Percentiles rank a stretch among this genome's conserved stretches.
Conservation (phyloP, 1,140 invertebrate genomes). For the Euwallacea fornicatus region DNA sequence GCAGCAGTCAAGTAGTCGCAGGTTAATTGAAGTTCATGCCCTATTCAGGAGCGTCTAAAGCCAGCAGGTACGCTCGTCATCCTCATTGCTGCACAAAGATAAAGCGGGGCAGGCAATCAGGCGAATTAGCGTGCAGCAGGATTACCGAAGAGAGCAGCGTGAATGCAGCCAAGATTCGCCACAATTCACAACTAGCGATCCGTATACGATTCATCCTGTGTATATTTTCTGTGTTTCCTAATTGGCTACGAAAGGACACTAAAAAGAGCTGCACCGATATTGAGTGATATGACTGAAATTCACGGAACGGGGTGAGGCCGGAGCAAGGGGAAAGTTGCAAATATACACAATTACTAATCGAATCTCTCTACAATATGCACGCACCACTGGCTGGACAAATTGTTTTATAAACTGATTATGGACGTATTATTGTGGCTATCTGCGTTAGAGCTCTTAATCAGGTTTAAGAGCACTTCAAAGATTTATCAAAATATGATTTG, state of each 20-base stretch:
- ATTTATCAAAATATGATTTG: slow-evolving; percentile 2
- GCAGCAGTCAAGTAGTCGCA: slow-evolving; percentile 36
- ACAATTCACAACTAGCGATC: slow-evolving; percentile 45
- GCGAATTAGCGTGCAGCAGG: slow-evolving; percentile 49
- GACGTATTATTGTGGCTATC: slow-evolving; percentile 50
- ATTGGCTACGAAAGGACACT: slow-evolving; percentile 40
- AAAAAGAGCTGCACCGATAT: too few relatives aligned
- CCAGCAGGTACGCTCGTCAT: slow-evolving; percentile 48
- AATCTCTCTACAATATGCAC: slow-evolving; percentile 53
- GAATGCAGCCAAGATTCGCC: slow-evolving; percentile 41
- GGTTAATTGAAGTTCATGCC: slow-evolving; percentile 52
- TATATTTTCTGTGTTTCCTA: slow-evolving; percentile 38
- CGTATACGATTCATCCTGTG: slow-evolving; percentile 35
- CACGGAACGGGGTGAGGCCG: too few relatives aligned
- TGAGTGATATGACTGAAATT: too few relatives aligned
- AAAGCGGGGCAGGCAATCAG: slow-evolving; percentile 52
- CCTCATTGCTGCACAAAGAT: slow-evolving; percentile 50
- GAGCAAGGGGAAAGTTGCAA: slow-evolving; percentile 1
- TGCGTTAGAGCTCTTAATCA: slow-evolving; percentile 47
- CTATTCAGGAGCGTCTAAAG: slow-evolving; percentile 37
- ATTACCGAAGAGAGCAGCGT: slow-evolving; percentile 52
- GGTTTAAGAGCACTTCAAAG: slow-evolving; percentile 20
- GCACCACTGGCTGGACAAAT: slow-evolving; percentile 54
- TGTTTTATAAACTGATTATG: slow-evolving; percentile 56
- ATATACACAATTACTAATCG: slow-evolving; percentile 54